Base-by-base conservation (phyloP, 1,140 invertebrate species). In the Drosophila arawakana region DNA sequence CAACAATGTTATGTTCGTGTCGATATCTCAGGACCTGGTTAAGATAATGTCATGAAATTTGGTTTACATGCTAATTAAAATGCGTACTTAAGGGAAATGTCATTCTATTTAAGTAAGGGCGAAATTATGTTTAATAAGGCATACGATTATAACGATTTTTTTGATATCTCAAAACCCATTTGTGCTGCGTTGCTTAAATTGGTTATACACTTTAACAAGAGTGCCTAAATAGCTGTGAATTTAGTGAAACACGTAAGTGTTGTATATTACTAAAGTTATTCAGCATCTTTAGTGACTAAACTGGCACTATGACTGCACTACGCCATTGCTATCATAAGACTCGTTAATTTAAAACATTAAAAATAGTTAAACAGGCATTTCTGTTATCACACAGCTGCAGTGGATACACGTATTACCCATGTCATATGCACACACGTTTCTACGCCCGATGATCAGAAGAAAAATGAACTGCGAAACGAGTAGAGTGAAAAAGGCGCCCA, bases 311-410 rank as follows among this genome's bases (percentile, higher is more conserved):
- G 4, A 1, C 25, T 30, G 25, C 25, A 30, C 25, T 30, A 30
- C 25, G 25, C 25, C 25, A 30, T 5, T 30, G 25, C 25, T 30
- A 30, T 30, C 25, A 5, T 30, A 30, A 5, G n/a, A 58, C 25
- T 7, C 13, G 34, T 49, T 13, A 70, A 69, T 15, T 58, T 37
- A 37, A 10, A 61, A 60, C 18, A 54, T 81, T 60, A 34, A 75
- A n/a, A 15, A 44, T 54, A 39, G 10, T 54, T 65, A 46, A 73
- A 54, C 71, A 69, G 13, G 7, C n/a, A 68, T 79, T 79, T 63
- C 18, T 62, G 65, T 59, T 82, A 83, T 82, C 80, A 39, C n/a
- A 34, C 80, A 83, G 72, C 72, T 83, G 72, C 72, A 59, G 59
- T 75, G 80, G n/a, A 39, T 34, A 39, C 9, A 39, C 67, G 68